Percentiles rank a stretch among this genome's conserved stretches.
Conservation (phyloP, 2,888 invertebrate genomes). For the Parnassius smintheus region DNA sequence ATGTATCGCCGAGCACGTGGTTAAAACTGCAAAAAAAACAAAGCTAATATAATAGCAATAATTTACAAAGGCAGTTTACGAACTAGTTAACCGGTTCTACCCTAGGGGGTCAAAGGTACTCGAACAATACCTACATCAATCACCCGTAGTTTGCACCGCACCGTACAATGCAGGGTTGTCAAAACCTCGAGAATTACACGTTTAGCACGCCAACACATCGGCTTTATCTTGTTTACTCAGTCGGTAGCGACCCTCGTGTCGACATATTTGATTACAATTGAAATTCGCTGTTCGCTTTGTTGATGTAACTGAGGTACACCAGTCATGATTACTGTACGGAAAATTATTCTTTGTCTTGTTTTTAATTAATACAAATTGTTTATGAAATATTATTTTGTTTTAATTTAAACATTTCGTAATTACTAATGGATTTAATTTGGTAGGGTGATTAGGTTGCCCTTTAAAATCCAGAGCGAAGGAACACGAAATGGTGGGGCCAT, state of each 20-base stretch:
- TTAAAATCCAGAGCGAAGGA: too few relatives aligned
- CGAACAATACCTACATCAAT: slow-evolving; percentile 16
- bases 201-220: slow-evolving; percentile 53
- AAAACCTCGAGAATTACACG: slow-evolving; percentile 49
- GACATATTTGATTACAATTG: slow-evolving; percentile 72
- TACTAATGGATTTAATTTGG: too few relatives aligned
- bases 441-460: too few relatives aligned
- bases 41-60: background rate
- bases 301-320: slow-evolving; percentile 7
- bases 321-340: slow-evolving; percentile 12
- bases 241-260: slow-evolving; percentile 46
- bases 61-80: slow-evolving; percentile 1
- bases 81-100: slow-evolving; percentile 12
- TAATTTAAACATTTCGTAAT: too few relatives aligned
- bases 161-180: slow-evolving; percentile 49
- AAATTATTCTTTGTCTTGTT: background rate
- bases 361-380: background rate
- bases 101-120: slow-evolving; percentile 1
- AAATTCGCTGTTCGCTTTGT: slow-evolving; percentile 43
- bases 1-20: too few relatives aligned
- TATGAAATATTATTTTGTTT: background rate
- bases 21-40: too few relatives aligned
- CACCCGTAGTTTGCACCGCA: slow-evolving; percentile 26
- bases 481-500: too few relatives aligned
- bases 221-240: slow-evolving; percentile 74